phyloP scores from a whole-genome alignment of 2,888 invertebrate species.

The Gryllus longicercus region DNA sequence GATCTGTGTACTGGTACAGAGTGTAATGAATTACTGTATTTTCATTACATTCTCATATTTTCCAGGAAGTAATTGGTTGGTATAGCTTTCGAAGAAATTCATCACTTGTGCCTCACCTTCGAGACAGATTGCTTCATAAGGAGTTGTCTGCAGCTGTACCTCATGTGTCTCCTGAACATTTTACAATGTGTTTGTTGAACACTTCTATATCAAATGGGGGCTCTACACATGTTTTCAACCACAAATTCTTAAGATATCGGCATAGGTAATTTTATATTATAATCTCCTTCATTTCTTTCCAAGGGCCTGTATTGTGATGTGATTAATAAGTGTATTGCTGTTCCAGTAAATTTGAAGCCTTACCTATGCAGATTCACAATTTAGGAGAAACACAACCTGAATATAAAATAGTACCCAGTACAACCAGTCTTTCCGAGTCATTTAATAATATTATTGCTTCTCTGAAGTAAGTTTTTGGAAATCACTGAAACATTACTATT shows the following conservation, averaged over 20 bases:
- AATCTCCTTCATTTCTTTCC: not conserved
- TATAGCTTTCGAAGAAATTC: slow-evolving; percentile 60
- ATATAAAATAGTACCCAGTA: slow-evolving; percentile 45
- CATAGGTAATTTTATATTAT: slow-evolving; percentile 34
- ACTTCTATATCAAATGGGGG: slow-evolving; percentile 52
- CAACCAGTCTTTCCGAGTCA: slow-evolving; percentile 40
- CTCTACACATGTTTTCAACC: slow-evolving; percentile 61
- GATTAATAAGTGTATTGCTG: not conserved
- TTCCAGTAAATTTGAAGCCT: slow-evolving; percentile 43
- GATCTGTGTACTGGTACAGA: too few species aligned
- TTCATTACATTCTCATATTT: slow-evolving; percentile 20
- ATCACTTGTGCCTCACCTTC: slow-evolving; percentile 56
- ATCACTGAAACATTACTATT: too few species aligned
- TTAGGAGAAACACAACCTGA: slow-evolving; percentile 46
- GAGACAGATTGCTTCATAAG: slow-evolving; percentile 62
- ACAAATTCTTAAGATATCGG: slow-evolving; percentile 59
- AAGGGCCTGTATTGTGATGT: not conserved
- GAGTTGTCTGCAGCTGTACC: slow-evolving; percentile 59
- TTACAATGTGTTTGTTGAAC: slow-evolving; percentile 60
- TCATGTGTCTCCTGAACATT: slow-evolving; percentile 54
- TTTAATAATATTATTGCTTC: slow-evolving; percentile 42
- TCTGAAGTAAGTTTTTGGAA: slow-evolving; percentile 34
- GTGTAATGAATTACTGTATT: too few species aligned
- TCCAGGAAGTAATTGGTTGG: slow-evolving; percentile 61
- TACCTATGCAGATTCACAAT: slow-evolving; percentile 46